Evolutionary conservation across 2,888 invertebrate genomes (phyloP), one percentile per base, ranked within the genome.

Genomic region (Drosophila rubida): DNA sequence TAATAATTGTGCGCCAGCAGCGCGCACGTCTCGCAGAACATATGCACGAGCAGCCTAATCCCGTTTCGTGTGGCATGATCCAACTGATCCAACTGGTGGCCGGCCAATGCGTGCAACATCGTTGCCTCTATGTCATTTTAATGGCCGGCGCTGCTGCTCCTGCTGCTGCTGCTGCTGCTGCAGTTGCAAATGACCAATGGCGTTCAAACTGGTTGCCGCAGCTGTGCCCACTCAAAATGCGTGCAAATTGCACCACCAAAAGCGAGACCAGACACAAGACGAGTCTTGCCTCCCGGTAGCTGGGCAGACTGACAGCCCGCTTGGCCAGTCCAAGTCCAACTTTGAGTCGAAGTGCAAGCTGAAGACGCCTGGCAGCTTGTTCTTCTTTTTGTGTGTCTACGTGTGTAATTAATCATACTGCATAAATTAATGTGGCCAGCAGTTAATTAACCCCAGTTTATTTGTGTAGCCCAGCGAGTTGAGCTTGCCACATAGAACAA

Each of bases 391-490:
- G 8, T 27, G n/a, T n/a, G n/a, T n/a, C n/a, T n/a, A n/a, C 9
- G 27, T 54, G 55, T 74, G 80, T 73, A 87, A 88, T 88, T 88
- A 88, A 86, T 88, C 81, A 87, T 90, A 83, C 77, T 80, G 90
- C 89, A 88, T 87, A 88, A 88, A 90, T 90, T 87, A 89, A 89
- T 90, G 88, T 85, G 85, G 89, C 90, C 84, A 87, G 87, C 72
- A 87, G 89, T 87, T 90, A 90, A 90, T 90, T 90, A 90, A 87
- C 84, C 83, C 69, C 81, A 83, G 84, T 90, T 89, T 90, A 90
- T 90, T 89, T 81, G 73, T 69, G 54, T 68, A 75, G 75, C 68
- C n/a, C n/a, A n/a, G n/a, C n/a, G n/a, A n/a, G n/a, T n/a, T n/a
- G n/a, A n/a, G 71, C 25, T 5, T 45, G 46, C 46, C 35, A 57